Evolutionary conservation across 2,113 vertebrate genomes (phyloP), one percentile per base, ranked within the genome.

Genomic region (Megatriorchis doriae): DNA sequence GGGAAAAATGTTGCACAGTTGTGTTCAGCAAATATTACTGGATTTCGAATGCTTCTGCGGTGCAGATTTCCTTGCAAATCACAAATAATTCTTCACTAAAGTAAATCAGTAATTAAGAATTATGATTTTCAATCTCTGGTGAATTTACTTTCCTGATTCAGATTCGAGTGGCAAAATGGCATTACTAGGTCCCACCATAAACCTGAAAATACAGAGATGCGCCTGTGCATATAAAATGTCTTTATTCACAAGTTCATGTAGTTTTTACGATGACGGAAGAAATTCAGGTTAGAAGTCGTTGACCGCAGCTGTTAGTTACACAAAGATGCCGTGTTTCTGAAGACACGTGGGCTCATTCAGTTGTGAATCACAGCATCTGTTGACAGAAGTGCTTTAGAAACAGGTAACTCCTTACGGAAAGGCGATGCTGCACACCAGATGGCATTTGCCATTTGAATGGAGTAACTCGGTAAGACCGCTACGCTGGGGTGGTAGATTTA

Each of bases 141-240:
- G 36, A 21, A 48, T 68, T 91, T 23, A 21, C 72, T 73, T 17
- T 27, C 38, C 62, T 34, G 38, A 22, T 34, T 59, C 7, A 27
- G 19, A 19, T 88, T 86, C 16, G 26, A 78, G 66, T 59, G 47
- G 34, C 48, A 74, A 21, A 81, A 25, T 19, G 10, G 36, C 47
- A 9, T 48, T 45, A 6, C 22, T 15, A 27, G 32, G 55, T 55
- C 34, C 56, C 48, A 40, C 26, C 31, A 6, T 5, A 58, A 79
- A 48, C 59, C 34, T 48, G 73, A 36, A 74, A 43, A 36, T 8
- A 11, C 0, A 3, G 67, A 42, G 27, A 0, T 26, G 9, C 13
- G 10, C 11, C 25, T 68, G 10, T 40, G 22, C 19, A 0, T 12
- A 2, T 0, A 26, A 42, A 68, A 38, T 9, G 5, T 8, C 2